Percentiles rank a stretch among this genome's conserved stretches.
These are phyloP conservation scores for Rhinatrema bivittatum DNA, from an alignment of 2,797 vertebrate genomes.

Conservation along the genomic window DNA sequence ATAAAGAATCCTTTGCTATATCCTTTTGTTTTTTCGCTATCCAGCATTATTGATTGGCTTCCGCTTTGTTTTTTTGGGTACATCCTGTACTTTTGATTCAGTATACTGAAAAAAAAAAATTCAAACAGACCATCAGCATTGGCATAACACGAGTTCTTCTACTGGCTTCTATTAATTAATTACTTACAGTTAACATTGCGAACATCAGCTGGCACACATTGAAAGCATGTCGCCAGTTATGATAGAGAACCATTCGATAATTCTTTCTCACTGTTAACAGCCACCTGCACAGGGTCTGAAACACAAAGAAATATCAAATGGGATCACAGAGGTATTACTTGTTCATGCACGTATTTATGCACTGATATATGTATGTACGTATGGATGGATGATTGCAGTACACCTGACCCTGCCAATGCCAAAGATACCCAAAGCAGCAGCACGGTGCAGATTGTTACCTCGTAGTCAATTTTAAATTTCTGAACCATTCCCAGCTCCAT, in stretches of 20 bases:
- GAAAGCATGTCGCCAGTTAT: slow-evolving; percentile 98
- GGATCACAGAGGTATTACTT: slow-evolving; percentile 20
- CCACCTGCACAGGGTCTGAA: slow-evolving; percentile 94
- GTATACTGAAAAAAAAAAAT: too few species aligned
- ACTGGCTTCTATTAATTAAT: too few species aligned
- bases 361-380: background rate
- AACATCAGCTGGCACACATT: slow-evolving; percentile 98
- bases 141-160: too few species aligned
- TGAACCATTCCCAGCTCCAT: slow-evolving; percentile 97
- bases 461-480: slow-evolving; percentile 98
- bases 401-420: slow-evolving; percentile 20
- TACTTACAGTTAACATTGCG: slow-evolving; percentile 88
- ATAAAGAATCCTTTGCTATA: too few species aligned
- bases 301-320: slow-evolving; percentile 26
- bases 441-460: slow-evolving; percentile 65
- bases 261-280: slow-evolving; percentile 96
- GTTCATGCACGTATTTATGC: slow-evolving; percentile 1
- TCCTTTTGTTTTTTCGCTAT: too few species aligned
- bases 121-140: too few species aligned
- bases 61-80: too few species aligned
- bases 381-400: slow-evolving; percentile 1
- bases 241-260: slow-evolving; percentile 95
- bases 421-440: slow-evolving; percentile 8
- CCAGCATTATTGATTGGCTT: too few species aligned
- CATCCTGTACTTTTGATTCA: too few species aligned